phyloP scores from a whole-genome alignment of 2,113 vertebrate species.

The Athene noctua region DNA sequence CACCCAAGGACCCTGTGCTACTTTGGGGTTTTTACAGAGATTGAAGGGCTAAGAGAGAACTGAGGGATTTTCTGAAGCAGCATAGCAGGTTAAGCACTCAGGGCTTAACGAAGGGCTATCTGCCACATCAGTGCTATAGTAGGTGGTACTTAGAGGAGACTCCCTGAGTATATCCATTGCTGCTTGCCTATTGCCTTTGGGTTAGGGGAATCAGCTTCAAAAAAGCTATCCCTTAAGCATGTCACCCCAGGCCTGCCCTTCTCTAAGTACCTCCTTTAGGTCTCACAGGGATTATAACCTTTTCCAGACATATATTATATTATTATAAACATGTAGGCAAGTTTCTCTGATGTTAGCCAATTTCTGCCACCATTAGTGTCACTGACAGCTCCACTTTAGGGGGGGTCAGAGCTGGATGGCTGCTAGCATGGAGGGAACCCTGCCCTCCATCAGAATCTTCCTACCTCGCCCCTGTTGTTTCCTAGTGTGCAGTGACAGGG shows the following conservation, averaged over 20 bases:
- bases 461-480: not conserved
- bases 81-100: accelerated
- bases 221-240: not conserved
- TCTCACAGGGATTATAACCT: not conserved
- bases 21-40: not conserved
- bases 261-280: not conserved
- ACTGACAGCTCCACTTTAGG: accelerated
- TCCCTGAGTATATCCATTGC: not conserved
- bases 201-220: not conserved
- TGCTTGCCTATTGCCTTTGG: not conserved
- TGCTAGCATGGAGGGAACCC: not conserved
- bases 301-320: not conserved
- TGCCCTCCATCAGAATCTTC: not conserved
- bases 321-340: not conserved
- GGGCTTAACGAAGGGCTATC: not conserved
- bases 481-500: not conserved
- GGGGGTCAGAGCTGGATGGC: not conserved
- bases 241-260: not conserved
- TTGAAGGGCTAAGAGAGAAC: not conserved
- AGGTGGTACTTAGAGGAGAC: not conserved
- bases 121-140: not conserved
- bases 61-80: not conserved
- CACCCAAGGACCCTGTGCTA: not conserved
- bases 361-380: not conserved
- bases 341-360: not conserved